Evolutionary conservation across 2,888 invertebrate species (phyloP).

Genomic region (Gibbula magus): DNA sequence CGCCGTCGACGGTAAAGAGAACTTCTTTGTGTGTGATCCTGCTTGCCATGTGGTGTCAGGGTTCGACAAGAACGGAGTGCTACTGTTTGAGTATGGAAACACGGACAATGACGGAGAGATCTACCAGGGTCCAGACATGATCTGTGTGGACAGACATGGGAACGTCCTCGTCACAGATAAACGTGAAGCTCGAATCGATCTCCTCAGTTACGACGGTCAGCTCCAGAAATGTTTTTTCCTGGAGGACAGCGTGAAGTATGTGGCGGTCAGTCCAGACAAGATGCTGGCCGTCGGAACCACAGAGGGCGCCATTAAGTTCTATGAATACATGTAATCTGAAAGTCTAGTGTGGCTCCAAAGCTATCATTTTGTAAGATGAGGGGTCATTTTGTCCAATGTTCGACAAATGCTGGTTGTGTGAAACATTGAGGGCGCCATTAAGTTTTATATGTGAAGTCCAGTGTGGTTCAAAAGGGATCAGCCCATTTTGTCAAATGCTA

Average conservation of each 20-base stretch:
- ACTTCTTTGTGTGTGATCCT: conserved; percentile 61
- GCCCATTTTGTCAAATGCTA: too few species aligned
- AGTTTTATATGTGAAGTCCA: too few species aligned
- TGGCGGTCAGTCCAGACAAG: conserved; percentile 59
- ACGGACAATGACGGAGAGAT: conserved; percentile 57
- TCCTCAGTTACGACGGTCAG: conserved; percentile 57
- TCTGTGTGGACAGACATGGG: conserved; percentile 55
- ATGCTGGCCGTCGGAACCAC: conserved; percentile 58
- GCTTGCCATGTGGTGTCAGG: conserved; percentile 61
- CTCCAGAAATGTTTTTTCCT: conserved; percentile 59
- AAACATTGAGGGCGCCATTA: too few species aligned
- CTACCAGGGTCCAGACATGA: conserved; percentile 65
- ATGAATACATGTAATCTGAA: conserved; percentile 51
- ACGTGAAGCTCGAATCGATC: conserved; percentile 60
- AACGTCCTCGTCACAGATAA: conserved; percentile 65
- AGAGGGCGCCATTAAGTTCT: conserved; percentile 60
- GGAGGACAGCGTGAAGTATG: conserved; percentile 59
- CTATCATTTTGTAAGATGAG: too few species aligned
- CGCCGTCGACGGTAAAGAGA: conserved; percentile 50
- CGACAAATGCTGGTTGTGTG: too few species aligned
- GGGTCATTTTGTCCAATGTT: too few species aligned
- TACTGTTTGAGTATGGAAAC: conserved; percentile 64
- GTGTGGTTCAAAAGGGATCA: too few species aligned
- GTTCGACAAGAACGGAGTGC: conserved; percentile 54
- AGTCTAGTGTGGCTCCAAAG: not conserved